phyloP scores from a whole-genome alignment of 2,797 vertebrate species.

The Catostomus latipinnis region DNA sequence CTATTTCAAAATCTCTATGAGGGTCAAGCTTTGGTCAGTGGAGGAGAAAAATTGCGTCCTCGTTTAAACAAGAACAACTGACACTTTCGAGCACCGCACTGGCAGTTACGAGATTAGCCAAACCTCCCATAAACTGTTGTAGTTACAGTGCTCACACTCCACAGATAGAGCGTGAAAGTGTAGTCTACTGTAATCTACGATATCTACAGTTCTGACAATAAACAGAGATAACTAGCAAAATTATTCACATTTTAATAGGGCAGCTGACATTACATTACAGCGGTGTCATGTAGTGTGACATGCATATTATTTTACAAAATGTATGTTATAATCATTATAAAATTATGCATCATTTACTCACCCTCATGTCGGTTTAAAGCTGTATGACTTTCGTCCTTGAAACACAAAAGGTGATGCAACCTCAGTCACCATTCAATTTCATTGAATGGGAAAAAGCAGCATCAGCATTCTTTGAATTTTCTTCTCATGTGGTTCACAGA shows the following conservation, averaged over 20 bases:
- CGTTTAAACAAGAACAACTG: constrained; percentile 69
- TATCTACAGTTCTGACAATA: background rate
- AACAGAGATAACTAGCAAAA: constrained; percentile 42
- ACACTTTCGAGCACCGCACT: constrained; percentile 26
- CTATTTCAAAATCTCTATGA: constrained; percentile 80
- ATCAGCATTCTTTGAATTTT: no score
- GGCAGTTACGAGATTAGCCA: constrained; percentile 39
- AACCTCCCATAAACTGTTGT: constrained; percentile 44
- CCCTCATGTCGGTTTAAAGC: no score
- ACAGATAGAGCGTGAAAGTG: constrained; percentile 11
- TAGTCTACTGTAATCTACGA: constrained; percentile 13
- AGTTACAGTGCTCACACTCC: constrained; percentile 10
- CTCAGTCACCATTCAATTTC: no score
- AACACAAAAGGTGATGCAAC: no score
- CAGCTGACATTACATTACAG: background rate
- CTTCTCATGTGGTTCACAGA: no score
- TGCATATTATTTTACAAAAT: constrained; percentile 14
- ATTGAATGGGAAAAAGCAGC: no score
- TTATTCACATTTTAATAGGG: constrained; percentile 40
- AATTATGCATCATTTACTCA: background rate
- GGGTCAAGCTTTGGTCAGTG: constrained; percentile 83
- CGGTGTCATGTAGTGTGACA: constrained; percentile 11
- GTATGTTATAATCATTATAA: background rate
- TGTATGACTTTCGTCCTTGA: no score
- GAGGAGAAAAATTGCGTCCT: constrained; percentile 77